Evolutionary conservation across 1,140 invertebrate genomes (phyloP), one percentile per base, ranked within the genome.

Genomic region (Monochamus saltuarius): DNA sequence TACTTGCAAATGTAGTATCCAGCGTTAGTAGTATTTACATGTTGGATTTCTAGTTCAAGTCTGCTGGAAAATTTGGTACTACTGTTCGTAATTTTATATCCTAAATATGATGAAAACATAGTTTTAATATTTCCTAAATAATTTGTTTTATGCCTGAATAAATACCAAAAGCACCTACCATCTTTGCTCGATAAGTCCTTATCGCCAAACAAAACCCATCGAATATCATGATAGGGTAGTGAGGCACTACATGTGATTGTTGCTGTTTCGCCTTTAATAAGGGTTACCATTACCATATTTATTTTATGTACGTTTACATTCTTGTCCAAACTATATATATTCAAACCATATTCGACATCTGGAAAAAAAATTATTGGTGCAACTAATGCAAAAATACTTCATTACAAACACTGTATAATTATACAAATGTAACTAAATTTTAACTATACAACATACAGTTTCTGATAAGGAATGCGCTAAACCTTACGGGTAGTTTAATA

Each of bases 191-290:
- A 10, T 16, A 64, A 14, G 16, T 45, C 35, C 47, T 64, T 35
- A 46, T 60, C 37, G 7, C 57, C 50, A n/a, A n/a, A n/a, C n/a
- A 43, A 40, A 13, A 62, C 52, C 37, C 59, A 49, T 39, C 36
- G 14, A 11, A 67, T 2, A 22, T 58, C 29, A 6, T 17, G 46
- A 35, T 78, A 84, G 64, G 83, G 19, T 79, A n/a, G 71, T 1
- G 83, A 78, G 2, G 80, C 84, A 3, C 77, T 80, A 67, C 85
- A 87, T 7, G 72, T 78, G 1, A 85, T 49, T 19, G 65, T 72
- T 2, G 83, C 40, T 45, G 80, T 63, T 59, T 87, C 84, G 1
- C 81, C 82, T 22, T 69, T 73, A 1, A 81, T 78, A 9, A 84
- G 73, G 39, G 73, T 60, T 4, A 71, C 65, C 11, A 68, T 43